Conservation (phyloP, 2,888 invertebrate species). For the Meiosimyza decipiens region DNA sequence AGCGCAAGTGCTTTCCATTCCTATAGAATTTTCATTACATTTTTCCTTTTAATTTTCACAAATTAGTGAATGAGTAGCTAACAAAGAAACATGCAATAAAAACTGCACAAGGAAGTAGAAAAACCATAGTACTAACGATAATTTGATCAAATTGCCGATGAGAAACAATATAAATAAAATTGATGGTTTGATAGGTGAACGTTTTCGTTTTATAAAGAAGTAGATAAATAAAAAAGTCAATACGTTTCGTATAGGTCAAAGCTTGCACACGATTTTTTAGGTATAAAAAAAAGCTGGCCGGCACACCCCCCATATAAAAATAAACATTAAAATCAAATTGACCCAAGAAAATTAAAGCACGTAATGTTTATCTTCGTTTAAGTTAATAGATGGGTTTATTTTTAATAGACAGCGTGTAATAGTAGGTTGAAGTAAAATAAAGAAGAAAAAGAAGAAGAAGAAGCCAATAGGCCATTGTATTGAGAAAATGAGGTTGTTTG, state of each 20-base stretch:
- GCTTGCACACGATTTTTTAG: neutral
- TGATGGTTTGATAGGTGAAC: neutral
- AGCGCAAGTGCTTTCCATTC: constrained; percentile 1
- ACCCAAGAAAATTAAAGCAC: neutral
- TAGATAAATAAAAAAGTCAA: no score
- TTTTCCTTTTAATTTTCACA: constrained; percentile 15
- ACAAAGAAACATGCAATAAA: neutral
- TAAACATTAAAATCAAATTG: neutral
- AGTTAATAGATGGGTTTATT: constrained; percentile 5
- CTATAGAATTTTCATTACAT: neutral
- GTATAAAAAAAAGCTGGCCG: neutral
- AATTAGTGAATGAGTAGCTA: constrained; percentile 16
- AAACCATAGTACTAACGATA: no score
- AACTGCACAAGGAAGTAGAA: neutral
- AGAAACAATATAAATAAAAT: neutral
- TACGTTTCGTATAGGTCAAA: constrained; percentile 2
- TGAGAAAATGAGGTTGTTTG: no score
- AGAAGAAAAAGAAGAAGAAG: neutral
- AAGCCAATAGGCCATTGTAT: constrained; percentile 1
- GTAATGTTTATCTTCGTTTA: constrained; percentile 17
- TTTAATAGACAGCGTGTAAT: constrained; percentile 1
- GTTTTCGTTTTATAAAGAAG: no score
- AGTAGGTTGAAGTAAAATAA: no score
- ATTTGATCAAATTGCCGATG: no score
- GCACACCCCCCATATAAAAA: neutral